Evolutionary conservation across 2,113 vertebrate species (phyloP).

Genomic region (Alethe castanea): DNA sequence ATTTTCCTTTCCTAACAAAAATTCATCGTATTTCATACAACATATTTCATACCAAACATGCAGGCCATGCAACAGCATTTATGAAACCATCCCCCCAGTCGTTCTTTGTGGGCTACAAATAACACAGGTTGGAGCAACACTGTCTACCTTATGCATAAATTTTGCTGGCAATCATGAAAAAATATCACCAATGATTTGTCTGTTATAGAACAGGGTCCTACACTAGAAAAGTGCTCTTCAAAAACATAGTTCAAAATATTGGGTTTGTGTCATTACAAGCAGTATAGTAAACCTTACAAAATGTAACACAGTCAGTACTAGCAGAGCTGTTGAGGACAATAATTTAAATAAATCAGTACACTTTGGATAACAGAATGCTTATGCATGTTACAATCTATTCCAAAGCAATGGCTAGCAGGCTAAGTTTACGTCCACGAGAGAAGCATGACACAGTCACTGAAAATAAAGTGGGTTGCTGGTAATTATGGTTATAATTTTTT

Average conservation of each 20-base stretch:
- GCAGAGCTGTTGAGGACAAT: background rate
- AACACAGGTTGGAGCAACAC: constrained; percentile 43
- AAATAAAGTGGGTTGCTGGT: background rate
- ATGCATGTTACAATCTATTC: constrained; percentile 9
- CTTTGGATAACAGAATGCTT: background rate
- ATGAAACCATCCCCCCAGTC: background rate
- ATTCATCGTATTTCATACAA: constrained; percentile 2
- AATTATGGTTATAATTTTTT: background rate
- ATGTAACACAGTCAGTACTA: background rate
- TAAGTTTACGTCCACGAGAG: constrained; percentile 28
- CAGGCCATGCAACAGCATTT: constrained; percentile 66
- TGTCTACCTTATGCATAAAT: constrained; percentile 20
- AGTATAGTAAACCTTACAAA: constrained; percentile 14
- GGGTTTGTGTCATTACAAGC: background rate
- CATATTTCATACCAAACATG: background rate
- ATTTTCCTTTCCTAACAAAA: constrained; percentile 13
- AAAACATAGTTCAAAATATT: constrained; percentile 3
- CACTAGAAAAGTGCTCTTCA: constrained; percentile 21
- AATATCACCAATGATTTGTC: constrained; percentile 10
- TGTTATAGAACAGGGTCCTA: background rate
- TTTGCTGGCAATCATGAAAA: constrained; percentile 27
- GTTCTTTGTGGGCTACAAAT: background rate
- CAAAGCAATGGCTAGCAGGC: constrained; percentile 43
- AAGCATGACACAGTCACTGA: constrained; percentile 10
- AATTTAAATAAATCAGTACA: constrained; percentile 1